Percentiles rank a stretch among this genome's conserved stretches.
phyloP scores from a whole-genome alignment of 2,888 invertebrate genomes.

The Aphodius granarius region DNA sequence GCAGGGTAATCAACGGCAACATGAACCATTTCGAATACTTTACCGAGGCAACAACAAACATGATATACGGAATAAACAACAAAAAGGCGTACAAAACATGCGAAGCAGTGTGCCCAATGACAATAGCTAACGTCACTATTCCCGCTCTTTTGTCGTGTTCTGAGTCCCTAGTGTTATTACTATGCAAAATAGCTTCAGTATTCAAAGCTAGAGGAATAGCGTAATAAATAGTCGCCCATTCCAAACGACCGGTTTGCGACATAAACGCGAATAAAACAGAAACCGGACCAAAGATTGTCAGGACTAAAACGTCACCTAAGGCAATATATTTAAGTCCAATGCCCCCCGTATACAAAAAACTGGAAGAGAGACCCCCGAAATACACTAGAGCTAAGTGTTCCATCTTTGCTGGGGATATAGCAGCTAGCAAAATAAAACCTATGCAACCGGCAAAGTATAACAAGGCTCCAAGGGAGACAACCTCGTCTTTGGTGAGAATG shows the following conservation, averaged over 20 bases:
- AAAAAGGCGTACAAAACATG: constrained; percentile 88
- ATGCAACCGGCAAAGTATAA: constrained; percentile 83
- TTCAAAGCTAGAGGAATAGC: constrained; percentile 92
- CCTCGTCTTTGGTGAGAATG: constrained; percentile 77
- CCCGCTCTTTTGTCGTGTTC: constrained; percentile 87
- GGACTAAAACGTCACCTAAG: constrained; percentile 87
- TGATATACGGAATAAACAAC: constrained; percentile 87
- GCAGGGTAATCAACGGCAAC: constrained; percentile 83
- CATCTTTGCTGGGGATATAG: constrained; percentile 86
- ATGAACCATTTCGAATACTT: constrained; percentile 88
- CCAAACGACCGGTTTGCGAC: constrained; percentile 89
- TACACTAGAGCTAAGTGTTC: constrained; percentile 93
- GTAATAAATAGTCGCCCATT: constrained; percentile 89
- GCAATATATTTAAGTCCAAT: constrained; percentile 96
- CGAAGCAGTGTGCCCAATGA: constrained; percentile 88
- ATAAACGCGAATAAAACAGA: constrained; percentile 92
- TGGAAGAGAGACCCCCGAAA: constrained; percentile 92
- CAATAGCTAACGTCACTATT: constrained; percentile 92
- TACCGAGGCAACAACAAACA: constrained; percentile 82
- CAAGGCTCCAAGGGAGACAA: constrained; percentile 86
- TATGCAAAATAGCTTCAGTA: constrained; percentile 93
- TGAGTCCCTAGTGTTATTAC: constrained; percentile 91
- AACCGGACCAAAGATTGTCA: constrained; percentile 92
- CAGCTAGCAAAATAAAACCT: constrained; percentile 49
- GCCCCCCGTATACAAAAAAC: constrained; percentile 96